A percentile compares a stretch with the other conserved stretches of the same genome.
phyloP scores from a whole-genome alignment of 2,797 vertebrate genomes.

The Anabas testudineus region DNA sequence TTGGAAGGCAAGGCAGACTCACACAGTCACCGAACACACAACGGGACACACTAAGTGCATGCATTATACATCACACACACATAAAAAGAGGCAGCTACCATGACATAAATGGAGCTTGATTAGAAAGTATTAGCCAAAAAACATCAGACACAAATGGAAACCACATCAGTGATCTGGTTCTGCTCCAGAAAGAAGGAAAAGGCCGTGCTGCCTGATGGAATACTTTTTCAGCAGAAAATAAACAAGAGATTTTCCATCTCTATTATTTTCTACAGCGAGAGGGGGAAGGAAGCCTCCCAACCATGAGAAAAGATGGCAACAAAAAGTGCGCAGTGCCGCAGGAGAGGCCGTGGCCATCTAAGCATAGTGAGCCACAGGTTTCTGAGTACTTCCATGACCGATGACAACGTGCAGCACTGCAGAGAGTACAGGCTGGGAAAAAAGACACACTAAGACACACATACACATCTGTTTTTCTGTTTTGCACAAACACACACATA shows the following conservation, averaged over 20 bases:
- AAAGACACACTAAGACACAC: not conserved
- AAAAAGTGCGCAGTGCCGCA: conserved; percentile 38
- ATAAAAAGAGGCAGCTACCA: conserved; percentile 45
- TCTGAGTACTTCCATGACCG: conserved; percentile 42
- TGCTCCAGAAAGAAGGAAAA: conserved; percentile 56
- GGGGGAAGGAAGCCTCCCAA: conserved; percentile 55
- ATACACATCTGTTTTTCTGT: not conserved
- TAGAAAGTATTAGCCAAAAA: conserved; percentile 78
- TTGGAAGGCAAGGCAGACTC: conserved; percentile 45
- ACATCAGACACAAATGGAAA: conserved; percentile 73
- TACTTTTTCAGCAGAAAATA: conserved; percentile 60
- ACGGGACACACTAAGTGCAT: conserved; percentile 36
- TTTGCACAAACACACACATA: no score
- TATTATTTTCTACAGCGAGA: conserved; percentile 69
- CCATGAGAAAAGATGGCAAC: conserved; percentile 58
- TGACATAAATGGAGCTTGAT: conserved; percentile 77
- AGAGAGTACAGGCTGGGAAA: not conserved
- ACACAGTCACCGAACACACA: conserved; percentile 38
- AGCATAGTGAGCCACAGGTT: conserved; percentile 49
- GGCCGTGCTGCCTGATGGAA: conserved; percentile 56
- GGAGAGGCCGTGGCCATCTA: conserved; percentile 52
- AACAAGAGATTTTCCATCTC: conserved; percentile 67
- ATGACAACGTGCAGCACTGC: conserved; percentile 41
- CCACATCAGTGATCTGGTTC: conserved; percentile 72
- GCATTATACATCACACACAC: conserved; percentile 45